These are phyloP conservation scores for Chiloscyllium punctatum DNA, from an alignment of 2,797 vertebrate species.

Conservation along the genomic window DNA sequence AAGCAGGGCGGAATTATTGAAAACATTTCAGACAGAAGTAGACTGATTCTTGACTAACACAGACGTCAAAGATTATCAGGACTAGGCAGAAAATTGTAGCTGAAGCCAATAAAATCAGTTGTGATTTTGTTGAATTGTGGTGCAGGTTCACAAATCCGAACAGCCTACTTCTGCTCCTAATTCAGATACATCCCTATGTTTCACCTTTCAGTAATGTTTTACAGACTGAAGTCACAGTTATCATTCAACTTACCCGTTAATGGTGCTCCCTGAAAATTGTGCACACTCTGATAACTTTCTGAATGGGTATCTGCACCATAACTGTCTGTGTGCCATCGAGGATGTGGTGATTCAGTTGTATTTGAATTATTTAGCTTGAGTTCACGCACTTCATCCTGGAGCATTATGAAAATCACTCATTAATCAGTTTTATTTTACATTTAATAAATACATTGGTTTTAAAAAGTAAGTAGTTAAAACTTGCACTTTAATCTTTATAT, in stretches of 20 bases:
- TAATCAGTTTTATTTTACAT: no score
- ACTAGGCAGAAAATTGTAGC: no score
- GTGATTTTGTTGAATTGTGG: no score
- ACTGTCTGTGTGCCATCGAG: constrained; percentile 72
- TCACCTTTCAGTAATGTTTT: background rate
- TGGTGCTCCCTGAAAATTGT: constrained; percentile 81
- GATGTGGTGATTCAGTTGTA: constrained; percentile 62
- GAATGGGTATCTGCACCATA: constrained; percentile 71
- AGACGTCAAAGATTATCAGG: no score
- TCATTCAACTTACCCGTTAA: constrained; percentile 68
- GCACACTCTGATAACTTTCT: constrained; percentile 75
- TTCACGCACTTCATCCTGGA: constrained; percentile 90
- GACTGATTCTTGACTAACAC: no score
- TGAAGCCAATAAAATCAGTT: no score
- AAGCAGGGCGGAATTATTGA: no score
- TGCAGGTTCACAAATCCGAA: no score
- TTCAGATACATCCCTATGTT: background rate
- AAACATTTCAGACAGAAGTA: no score
- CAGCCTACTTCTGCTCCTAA: no score
- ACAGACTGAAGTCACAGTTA: background rate
- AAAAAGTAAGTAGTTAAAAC: background rate
- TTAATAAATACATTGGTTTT: no score
- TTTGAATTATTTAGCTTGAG: constrained; percentile 74
- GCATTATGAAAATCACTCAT: background rate
- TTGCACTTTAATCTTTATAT: background rate